Base-by-base conservation (phyloP, 2,113 vertebrate species). In the Grammomys surdaster region DNA sequence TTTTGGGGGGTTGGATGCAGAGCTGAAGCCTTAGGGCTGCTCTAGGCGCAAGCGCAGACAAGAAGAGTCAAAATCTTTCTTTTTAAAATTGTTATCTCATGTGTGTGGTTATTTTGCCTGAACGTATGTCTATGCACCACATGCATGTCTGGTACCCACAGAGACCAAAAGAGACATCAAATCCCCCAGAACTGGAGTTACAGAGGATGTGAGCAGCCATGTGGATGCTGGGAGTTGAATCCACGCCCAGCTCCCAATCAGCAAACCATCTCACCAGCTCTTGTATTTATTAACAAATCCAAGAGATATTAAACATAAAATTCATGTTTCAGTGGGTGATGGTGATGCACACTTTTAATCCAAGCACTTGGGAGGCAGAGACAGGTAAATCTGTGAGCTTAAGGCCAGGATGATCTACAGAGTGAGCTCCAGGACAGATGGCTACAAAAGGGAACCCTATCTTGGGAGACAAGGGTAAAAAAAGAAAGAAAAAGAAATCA, bases 251-350 rank as follows among this genome's bases (percentile, higher is more conserved):
- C 24, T 84, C 81, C n/a, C 63, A 84, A 43, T 16, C 13, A 43
- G 3, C 40, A 26, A 26, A 13, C 22, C n/a, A 84, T 14, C n/a
- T 63, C n/a, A 31, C 4, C 24, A 43, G 58, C 7, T 84, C n/a
- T 26, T 84, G n/a, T 17, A 90, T 54, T 65, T 93, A 60, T 69
- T 26, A 93, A 81, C 56, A 89, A 94, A 69, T 73, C 6, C 19
- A 90, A 22, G 12, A 14, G 56, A 75, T 78, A 22, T 31, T 36
- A 89, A 94, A 84, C 90, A 70, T 73, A 82, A 73, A 78, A 91
- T 73, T 22, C 56, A 54, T 43, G 26, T 5, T 19, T 94, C 54
- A 17, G 19, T 2, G 13, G 80, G 36, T 22, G 11, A 10, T 56
- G 10, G 22, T 60, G 56, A 7, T 5, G 1, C 56, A 82, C 12